Percentiles rank a stretch among this genome's conserved stretches.
phyloP scores from a whole-genome alignment of 2,113 vertebrate species.

The Tachysurus fulvidraco region DNA sequence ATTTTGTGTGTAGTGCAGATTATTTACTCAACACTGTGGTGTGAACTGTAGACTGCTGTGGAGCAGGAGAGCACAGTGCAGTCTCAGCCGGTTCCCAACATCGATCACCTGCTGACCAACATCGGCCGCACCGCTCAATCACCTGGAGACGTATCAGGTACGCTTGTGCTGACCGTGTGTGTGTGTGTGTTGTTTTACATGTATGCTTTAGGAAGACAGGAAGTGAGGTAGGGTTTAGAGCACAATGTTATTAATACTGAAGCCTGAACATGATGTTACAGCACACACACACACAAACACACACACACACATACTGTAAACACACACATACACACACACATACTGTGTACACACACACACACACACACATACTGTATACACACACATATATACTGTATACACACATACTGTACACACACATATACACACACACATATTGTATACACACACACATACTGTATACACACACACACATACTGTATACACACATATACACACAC shows the following conservation, averaged over 20 bases:
- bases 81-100: conserved; percentile 98
- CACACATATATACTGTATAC: too few species aligned
- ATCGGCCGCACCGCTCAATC: conserved; percentile 91
- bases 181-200: too few species aligned
- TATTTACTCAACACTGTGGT: background rate
- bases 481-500: background rate
- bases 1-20: too few species aligned
- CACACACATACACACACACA: background rate
- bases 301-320: too few species aligned
- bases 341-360: background rate
- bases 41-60: conserved; percentile 78
- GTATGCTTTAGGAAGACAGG: background rate
- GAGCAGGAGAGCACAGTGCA: conserved; percentile 90
- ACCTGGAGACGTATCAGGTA: conserved; percentile 99
- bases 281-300: background rate
- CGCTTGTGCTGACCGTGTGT: conserved; percentile 56
- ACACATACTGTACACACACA: background rate
- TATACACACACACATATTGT: background rate
- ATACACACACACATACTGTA: background rate
- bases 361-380: too few species aligned
- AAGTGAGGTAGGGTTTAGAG: background rate
- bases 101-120: conserved; percentile 99
- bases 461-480: background rate
- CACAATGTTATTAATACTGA: background rate
- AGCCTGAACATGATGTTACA: background rate